Evolutionary conservation across 2,888 invertebrate species (phyloP), one percentile per base, ranked within the genome.

Genomic region (Arctia plantaginis): DNA sequence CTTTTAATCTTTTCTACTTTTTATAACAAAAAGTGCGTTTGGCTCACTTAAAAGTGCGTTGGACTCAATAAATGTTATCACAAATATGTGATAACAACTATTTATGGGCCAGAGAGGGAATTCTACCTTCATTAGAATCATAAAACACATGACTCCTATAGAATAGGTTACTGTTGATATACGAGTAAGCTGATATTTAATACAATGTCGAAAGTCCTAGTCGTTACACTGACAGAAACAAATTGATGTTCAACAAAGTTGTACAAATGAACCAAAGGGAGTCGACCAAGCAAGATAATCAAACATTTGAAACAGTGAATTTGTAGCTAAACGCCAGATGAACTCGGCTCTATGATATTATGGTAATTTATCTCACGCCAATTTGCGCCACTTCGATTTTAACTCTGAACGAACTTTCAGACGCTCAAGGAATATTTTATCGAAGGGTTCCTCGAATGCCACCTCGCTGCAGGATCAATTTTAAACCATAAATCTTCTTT

Each of bases 321-420:
- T 94, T 94, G 87, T 87, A 92, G 94, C 94, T 95, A 94, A 95
- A 93, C 93, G 93, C 86, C 91, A 95, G 95, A 95, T 95, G 94
- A 95, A 95, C 93, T 93, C 91, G 85, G 87, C 88, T 92, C 91
- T 92, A 89, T 89, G 89, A 93, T 93, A 91, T 94, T 95, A 94
- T 93, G 94, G 92, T 94, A 95, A 95, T 94, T 95, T 95, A 95
- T 95, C 91, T 91, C 91, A 89, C 89, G 91, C 88, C 93, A 94
- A 94, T 93, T 95, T 93, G 91, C 87, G 85, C 89, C 88, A 90
- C 90, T 91, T 93, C 92, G 91, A 91, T 92, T 91, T 87, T 86
- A 92, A 92, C 90, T 92, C 86, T 64, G 82, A 90, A 87, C 88
- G 91, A 94, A 94, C 90, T 95, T 94, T 91, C 85, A 85, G 87